Evolutionary conservation across 2,113 vertebrate genomes (phyloP).

Genomic region (Pterocles orientalis): DNA sequence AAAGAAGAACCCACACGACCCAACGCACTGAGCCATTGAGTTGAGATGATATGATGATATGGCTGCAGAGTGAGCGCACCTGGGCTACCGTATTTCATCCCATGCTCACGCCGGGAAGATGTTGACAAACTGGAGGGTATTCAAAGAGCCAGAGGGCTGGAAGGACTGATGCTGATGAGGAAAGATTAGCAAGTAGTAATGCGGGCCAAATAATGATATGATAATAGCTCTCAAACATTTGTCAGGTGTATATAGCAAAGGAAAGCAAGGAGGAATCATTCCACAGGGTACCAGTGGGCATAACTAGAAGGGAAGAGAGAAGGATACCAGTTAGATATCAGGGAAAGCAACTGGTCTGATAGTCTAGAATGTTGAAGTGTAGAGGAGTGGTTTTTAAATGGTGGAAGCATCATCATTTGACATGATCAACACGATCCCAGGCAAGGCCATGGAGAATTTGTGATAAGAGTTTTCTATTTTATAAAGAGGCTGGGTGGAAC

Average conservation of each 20-base stretch:
- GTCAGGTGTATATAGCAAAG: neutral
- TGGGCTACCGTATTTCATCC: neutral
- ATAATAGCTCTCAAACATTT: neutral
- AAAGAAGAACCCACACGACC: neutral
- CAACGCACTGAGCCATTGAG: neutral
- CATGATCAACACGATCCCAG: neutral
- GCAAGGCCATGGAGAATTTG: neutral
- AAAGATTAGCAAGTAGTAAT: neutral
- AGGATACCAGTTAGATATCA: neutral
- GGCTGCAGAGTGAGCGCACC: neutral
- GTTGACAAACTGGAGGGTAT: neutral
- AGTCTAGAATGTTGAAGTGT: neutral
- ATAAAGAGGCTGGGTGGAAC: neutral
- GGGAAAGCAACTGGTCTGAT: neutral
- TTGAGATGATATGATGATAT: neutral
- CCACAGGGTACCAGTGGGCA: neutral
- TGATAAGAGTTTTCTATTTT: neutral
- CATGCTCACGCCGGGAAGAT: neutral
- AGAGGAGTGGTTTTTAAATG: neutral
- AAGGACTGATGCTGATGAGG: neutral
- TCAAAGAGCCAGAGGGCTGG: slow-evolving; percentile 35
- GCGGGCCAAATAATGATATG: neutral
- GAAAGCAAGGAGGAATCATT: neutral
- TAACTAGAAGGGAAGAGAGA: neutral
- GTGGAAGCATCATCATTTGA: neutral